Conservation (phyloP, 2,113 vertebrate genomes). For the Hassar affinis region DNA sequence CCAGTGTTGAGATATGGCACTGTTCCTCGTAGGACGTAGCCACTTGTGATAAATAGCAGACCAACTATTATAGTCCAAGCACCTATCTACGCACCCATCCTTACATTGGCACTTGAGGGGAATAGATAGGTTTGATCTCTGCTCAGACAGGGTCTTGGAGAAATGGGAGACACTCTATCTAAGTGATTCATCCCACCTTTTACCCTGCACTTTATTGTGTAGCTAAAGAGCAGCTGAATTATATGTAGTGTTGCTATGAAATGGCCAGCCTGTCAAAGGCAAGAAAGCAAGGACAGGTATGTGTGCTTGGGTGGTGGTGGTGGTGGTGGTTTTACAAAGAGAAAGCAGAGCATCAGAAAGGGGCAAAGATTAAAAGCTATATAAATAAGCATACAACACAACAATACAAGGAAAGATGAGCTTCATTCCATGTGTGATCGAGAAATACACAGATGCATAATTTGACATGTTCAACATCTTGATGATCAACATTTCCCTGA, state of each 20-base stretch:
- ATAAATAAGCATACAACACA: not conserved
- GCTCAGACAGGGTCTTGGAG: slow-evolving; percentile 31
- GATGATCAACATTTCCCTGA: no score
- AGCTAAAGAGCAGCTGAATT: slow-evolving; percentile 41
- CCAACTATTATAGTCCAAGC: not conserved
- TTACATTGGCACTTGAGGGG: slow-evolving; percentile 23
- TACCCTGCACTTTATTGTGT: not conserved
- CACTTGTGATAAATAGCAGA: slow-evolving; percentile 14
- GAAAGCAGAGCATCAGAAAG: slow-evolving; percentile 45
- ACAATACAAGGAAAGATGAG: not conserved
- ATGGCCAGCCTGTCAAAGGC: slow-evolving; percentile 29
- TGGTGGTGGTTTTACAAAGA: slow-evolving; percentile 30
- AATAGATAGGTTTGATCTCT: slow-evolving; percentile 42
- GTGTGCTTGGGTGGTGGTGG: not conserved
- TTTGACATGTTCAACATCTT: no score
- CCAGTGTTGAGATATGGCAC: slow-evolving; percentile 8
- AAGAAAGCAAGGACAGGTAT: slow-evolving; percentile 27
- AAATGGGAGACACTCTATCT: slow-evolving; percentile 45
- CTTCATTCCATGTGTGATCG: slow-evolving; percentile 9
- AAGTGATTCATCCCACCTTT: slow-evolving; percentile 29
- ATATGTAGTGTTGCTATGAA: slow-evolving; percentile 21
- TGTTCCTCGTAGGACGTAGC: not conserved
- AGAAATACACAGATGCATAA: slow-evolving; percentile 31
- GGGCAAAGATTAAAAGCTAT: not conserved
- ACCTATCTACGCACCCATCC: slow-evolving; percentile 9